Percentiles rank a stretch among this genome's conserved stretches.
Evolutionary conservation across 2,888 invertebrate species (phyloP).

Genomic region (Sphecodes monilicornis): DNA sequence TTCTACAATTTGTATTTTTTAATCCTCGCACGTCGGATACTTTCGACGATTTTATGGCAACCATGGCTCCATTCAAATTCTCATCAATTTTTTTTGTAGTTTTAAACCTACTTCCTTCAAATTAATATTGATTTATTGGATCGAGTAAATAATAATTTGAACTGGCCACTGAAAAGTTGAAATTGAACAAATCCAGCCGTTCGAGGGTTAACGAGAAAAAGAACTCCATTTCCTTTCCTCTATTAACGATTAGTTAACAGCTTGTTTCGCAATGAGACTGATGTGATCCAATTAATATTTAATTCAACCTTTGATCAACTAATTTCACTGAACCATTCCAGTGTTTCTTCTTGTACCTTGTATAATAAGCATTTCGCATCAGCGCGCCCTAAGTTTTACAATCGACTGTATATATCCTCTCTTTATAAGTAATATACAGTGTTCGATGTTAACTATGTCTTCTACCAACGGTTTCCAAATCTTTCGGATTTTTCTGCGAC

Average conservation of each 20-base stretch:
- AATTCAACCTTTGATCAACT: not conserved
- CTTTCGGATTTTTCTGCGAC: slow-evolving; percentile 28
- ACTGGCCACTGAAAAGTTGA: too few relatives aligned
- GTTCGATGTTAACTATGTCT: slow-evolving; percentile 70
- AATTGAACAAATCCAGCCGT: not conserved
- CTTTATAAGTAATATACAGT: slow-evolving; percentile 66
- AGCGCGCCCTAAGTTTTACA: not conserved
- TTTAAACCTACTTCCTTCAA: not conserved
- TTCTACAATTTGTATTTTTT: not conserved
- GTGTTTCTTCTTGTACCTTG: slow-evolving; percentile 4
- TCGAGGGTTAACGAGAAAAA: not conserved
- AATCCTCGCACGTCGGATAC: too few relatives aligned
- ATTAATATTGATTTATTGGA: not conserved
- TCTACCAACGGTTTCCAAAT: slow-evolving; percentile 54
- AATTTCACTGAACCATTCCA: not conserved
- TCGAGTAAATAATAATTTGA: too few relatives aligned
- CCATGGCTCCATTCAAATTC: too few relatives aligned
- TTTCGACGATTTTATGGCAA: too few relatives aligned
- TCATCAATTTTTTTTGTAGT: not conserved
- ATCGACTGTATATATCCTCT: slow-evolving; percentile 29
- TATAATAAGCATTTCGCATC: slow-evolving; percentile 15
- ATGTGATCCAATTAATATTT: not conserved
- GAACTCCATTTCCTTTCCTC: not conserved
- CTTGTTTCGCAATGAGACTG: not conserved
- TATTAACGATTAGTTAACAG: not conserved